Percentiles rank a stretch among this genome's conserved stretches.
Evolutionary conservation across 1,140 invertebrate species (phyloP).

Genomic region (Leucophenga varia): DNA sequence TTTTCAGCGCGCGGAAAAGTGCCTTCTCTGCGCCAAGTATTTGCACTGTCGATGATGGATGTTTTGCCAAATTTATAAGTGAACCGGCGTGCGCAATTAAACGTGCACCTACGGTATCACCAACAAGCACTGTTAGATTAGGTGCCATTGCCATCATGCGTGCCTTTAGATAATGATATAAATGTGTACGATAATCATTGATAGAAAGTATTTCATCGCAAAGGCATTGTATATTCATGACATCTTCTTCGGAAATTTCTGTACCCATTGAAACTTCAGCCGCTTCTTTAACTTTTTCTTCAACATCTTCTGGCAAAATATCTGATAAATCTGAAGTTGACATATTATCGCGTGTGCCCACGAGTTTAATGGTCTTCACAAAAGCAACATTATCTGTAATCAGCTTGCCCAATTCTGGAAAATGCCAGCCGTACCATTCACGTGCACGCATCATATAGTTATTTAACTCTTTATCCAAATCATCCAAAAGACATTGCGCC

Average conservation of each 20-base stretch:
- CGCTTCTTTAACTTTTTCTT: conserved; percentile 91
- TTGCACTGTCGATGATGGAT: conserved; percentile 97
- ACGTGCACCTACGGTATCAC: conserved; percentile 93
- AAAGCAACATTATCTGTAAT: conserved; percentile 91
- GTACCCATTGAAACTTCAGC: conserved; percentile 99
- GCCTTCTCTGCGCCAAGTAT: conserved; percentile 99
- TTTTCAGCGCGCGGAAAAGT: conserved; percentile 93
- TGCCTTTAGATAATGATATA: conserved; percentile 92
- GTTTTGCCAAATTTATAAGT: conserved; percentile 94
- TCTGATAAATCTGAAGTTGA: conserved; percentile 83
- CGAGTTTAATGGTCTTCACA: conserved; percentile 86
- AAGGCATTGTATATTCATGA: conserved; percentile 85
- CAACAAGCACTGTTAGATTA: conserved; percentile 92
- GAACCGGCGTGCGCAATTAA: conserved; percentile 96
- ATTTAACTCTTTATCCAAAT: conserved; percentile 98
- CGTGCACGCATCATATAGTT: conserved; percentile 96
- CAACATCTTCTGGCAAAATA: conserved; percentile 87
- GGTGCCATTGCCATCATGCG: conserved; percentile 98
- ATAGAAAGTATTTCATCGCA: conserved; percentile 95
- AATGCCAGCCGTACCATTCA: conserved; percentile 99
- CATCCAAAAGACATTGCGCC: conserved; percentile 93
- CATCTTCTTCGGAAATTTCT: conserved; percentile 96
- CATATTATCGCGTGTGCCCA: conserved; percentile 88
- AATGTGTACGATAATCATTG: conserved; percentile 73
- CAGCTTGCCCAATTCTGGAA: conserved; percentile 97